These are phyloP conservation scores for Hypsibius dujardini DNA, from an alignment of 1,140 invertebrate genomes.

Conservation along the genomic window DNA sequence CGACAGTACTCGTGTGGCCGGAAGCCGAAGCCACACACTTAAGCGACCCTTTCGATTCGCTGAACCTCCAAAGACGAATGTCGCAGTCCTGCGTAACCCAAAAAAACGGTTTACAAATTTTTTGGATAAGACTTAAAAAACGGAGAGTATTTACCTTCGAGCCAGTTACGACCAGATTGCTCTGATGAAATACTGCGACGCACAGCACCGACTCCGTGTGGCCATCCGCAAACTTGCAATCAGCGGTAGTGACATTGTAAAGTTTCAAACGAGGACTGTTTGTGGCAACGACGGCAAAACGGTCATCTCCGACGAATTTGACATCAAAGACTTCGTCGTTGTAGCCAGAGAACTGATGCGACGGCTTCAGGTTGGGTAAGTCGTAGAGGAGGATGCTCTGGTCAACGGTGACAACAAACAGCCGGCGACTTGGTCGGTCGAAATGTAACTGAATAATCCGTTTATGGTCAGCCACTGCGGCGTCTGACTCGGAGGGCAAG, in stretches of 20 bases:
- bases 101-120: not conserved
- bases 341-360: slow-evolving; percentile 54
- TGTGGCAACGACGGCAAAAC: slow-evolving; percentile 62
- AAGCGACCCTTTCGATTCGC: slow-evolving; percentile 36
- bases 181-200: slow-evolving; percentile 43
- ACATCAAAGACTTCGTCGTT: slow-evolving; percentile 77
- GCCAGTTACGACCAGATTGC: slow-evolving; percentile 54
- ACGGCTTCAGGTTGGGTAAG: slow-evolving; percentile 40
- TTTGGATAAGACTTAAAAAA: not conserved
- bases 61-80: slow-evolving; percentile 57
- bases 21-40: slow-evolving; percentile 49
- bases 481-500: slow-evolving; percentile 44
- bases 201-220: slow-evolving; percentile 70
- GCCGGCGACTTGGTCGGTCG: slow-evolving; percentile 31
- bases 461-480: slow-evolving; percentile 41
- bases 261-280: slow-evolving; percentile 74
- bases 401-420: slow-evolving; percentile 35
- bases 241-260: slow-evolving; percentile 52
- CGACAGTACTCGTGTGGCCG: slow-evolving; percentile 65
- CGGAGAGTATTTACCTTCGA: slow-evolving; percentile 43
- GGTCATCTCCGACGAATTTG: slow-evolving; percentile 53
- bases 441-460: slow-evolving; percentile 49
- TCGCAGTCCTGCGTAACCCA: slow-evolving; percentile 49
- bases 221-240: slow-evolving; percentile 60
- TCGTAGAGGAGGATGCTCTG: slow-evolving; percentile 66